Base-by-base conservation (phyloP, 2,888 invertebrate species). In the Athalia circularis region DNA sequence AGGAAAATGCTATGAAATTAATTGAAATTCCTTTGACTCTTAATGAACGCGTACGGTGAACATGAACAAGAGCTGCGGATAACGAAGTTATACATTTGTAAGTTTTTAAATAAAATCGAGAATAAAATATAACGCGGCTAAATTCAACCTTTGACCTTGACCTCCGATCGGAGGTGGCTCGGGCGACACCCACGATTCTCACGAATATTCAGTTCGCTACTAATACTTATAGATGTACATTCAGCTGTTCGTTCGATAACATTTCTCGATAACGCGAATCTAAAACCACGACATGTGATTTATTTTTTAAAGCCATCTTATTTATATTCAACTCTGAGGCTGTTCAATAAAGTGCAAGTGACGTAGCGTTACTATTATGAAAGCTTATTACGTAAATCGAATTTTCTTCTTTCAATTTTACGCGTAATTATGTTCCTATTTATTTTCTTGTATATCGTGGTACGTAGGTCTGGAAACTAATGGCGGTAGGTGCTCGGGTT, bases 101-200 rank as follows among this genome's bases (percentile, higher is more conserved):
- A 45, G 54, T 70, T 59, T 47, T 54, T 52, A 68, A 15, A 52
- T 29, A 68, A 52, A 70, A 70, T 45, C 45, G 54, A 9, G n/a
- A 70, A 45, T 70, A n/a, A 70, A 57, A 57, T 13, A 59, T n/a
- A 59, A 45, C 57, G n/a, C 13, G 45, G 70, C 13, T 70, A 45
- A 43, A 70, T 70, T 70, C 45, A 54, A n/a, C 70, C 70, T 47
- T 45, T 70, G 59, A 70, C 70, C 59, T 45, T 70, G 57, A 47
- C 45, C 54, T 47, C 57, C 52, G 8, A 52, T 52, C 52, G 11
- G 11, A 52, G 52, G 29, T 29, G 29, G 29, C 29, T 29, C 29
- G 29, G 29, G 29, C 29, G 29, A 29, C 29, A 29, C 29, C 29
- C 29, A 29, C 29, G 29, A 29, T 29, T 29, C 29, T 29, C 29